Conservation (phyloP, 2,888 invertebrate species). For the Drosophila rubida region DNA sequence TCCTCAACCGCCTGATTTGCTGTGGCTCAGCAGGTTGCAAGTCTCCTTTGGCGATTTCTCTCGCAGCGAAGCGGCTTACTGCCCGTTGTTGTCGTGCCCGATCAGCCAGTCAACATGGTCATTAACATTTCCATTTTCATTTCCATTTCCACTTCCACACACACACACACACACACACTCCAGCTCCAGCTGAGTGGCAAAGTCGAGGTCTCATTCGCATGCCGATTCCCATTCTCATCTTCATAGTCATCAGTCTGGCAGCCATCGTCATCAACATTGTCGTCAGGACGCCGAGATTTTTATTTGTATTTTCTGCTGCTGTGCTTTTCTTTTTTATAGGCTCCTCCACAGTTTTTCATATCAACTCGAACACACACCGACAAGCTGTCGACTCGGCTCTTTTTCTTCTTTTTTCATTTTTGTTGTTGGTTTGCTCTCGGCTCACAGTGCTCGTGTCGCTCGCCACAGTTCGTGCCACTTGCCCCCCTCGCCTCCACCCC, state of each 20-base stretch:
- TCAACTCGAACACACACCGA: too few relatives aligned
- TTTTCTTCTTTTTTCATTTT: constrained; percentile 9
- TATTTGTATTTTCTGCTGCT: not conserved
- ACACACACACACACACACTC: constrained; percentile 1
- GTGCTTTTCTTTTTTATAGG: constrained; percentile 60
- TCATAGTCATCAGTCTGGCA: constrained; percentile 56
- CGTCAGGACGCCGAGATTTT: constrained; percentile 73
- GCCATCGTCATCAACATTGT: constrained; percentile 74
- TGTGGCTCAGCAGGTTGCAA: constrained; percentile 43
- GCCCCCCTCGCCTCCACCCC: constrained; percentile 1
- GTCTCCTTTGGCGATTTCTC: not conserved
- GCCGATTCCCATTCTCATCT: constrained; percentile 40
- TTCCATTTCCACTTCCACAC: too few relatives aligned
- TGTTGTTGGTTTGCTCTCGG: constrained; percentile 46
- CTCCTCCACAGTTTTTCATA: constrained; percentile 4
- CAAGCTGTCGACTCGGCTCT: constrained; percentile 3
- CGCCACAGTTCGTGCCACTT: constrained; percentile 26
- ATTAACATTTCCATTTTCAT: constrained; percentile 53
- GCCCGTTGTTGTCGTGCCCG: constrained; percentile 16
- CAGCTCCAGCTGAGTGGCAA: not conserved
- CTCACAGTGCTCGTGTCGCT: constrained; percentile 33
- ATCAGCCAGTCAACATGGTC: constrained; percentile 48
- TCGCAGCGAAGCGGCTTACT: constrained; percentile 35
- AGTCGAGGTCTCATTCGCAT: constrained; percentile 21
- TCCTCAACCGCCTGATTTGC: constrained; percentile 32